Conservation (phyloP, 2,113 vertebrate genomes). For the Perca flavescens region DNA sequence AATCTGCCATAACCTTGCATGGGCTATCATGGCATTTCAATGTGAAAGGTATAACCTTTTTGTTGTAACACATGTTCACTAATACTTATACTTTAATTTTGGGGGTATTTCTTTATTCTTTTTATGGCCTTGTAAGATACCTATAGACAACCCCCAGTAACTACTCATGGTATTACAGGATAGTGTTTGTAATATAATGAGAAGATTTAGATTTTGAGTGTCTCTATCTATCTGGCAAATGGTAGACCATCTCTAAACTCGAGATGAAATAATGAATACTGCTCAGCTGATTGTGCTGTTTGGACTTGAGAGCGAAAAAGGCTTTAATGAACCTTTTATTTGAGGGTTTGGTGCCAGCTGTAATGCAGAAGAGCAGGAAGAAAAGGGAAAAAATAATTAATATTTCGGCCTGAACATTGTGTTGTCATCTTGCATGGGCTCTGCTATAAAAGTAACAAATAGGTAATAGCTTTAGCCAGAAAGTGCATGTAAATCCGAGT, state of each 20-base stretch:
- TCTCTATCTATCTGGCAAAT: slow-evolving; percentile 26
- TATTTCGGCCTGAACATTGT: slow-evolving; percentile 38
- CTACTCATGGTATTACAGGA: slow-evolving; percentile 15
- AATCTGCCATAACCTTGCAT: slow-evolving; percentile 64
- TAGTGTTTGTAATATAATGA: slow-evolving; percentile 29
- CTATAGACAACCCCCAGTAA: neutral
- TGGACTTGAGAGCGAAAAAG: slow-evolving; percentile 54
- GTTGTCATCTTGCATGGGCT: slow-evolving; percentile 30
- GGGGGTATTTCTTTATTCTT: neutral
- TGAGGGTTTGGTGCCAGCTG: slow-evolving; percentile 36
- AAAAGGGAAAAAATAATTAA: slow-evolving; percentile 10
- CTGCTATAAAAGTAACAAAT: slow-evolving; percentile 50
- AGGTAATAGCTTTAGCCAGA: slow-evolving; percentile 39
- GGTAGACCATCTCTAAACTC: slow-evolving; percentile 12
- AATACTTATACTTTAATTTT: neutral
- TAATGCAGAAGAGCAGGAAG: slow-evolving; percentile 43
- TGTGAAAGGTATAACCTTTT: slow-evolving; percentile 46
- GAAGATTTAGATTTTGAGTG: slow-evolving; percentile 16
- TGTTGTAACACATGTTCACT: slow-evolving; percentile 17
- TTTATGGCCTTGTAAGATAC: neutral
- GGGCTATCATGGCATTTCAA: slow-evolving; percentile 37
- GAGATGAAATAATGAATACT: slow-evolving; percentile 43
- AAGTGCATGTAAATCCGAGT: slow-evolving; percentile 41
- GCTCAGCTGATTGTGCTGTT: slow-evolving; percentile 33
- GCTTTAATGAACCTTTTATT: slow-evolving; percentile 72